These are phyloP conservation scores for Hephaestus fuliginosus DNA, from an alignment of 2,797 vertebrate species.

Conservation along the genomic window DNA sequence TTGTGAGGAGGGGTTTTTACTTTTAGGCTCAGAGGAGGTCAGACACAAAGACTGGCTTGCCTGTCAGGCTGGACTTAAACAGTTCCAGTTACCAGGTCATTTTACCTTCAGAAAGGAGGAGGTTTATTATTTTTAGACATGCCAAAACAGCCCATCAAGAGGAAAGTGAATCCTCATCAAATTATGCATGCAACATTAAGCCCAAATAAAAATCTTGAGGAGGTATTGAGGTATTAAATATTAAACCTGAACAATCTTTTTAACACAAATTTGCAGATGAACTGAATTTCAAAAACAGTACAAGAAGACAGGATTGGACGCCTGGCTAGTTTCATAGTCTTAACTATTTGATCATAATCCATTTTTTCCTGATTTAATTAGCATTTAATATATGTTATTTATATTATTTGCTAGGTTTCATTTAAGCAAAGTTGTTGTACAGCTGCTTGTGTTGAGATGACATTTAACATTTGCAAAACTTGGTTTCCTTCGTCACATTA, in stretches of 20 bases:
- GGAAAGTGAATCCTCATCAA: not conserved
- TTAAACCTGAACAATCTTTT: not conserved
- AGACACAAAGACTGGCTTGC: conserved; percentile 40
- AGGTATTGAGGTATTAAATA: too few relatives aligned
- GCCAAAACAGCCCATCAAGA: conserved; percentile 11
- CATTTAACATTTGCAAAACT: not conserved
- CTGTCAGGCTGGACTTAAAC: conserved; percentile 49
- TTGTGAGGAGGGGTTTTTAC: conserved; percentile 34
- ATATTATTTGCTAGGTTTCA: not conserved
- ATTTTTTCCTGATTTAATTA: too few relatives aligned
- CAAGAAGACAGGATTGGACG: not conserved
- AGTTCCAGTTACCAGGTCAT: conserved; percentile 30
- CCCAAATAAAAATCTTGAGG: not conserved
- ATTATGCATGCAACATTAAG: not conserved
- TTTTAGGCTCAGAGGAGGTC: conserved; percentile 46
- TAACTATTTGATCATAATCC: too few relatives aligned
- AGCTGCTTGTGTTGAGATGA: not conserved
- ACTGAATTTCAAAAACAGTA: not conserved
- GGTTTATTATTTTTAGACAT: conserved; percentile 20
- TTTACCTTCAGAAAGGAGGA: conserved; percentile 34
- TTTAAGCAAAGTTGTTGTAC: not conserved
- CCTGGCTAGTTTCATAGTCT: not conserved
- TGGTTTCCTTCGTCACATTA: not conserved
- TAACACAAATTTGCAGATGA: not conserved
- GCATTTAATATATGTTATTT: too few relatives aligned